Percentiles rank a stretch among this genome's conserved stretches.
Conservation (phyloP, 23 tunicate genomes). For the Aplidium turbinatum region DNA sequence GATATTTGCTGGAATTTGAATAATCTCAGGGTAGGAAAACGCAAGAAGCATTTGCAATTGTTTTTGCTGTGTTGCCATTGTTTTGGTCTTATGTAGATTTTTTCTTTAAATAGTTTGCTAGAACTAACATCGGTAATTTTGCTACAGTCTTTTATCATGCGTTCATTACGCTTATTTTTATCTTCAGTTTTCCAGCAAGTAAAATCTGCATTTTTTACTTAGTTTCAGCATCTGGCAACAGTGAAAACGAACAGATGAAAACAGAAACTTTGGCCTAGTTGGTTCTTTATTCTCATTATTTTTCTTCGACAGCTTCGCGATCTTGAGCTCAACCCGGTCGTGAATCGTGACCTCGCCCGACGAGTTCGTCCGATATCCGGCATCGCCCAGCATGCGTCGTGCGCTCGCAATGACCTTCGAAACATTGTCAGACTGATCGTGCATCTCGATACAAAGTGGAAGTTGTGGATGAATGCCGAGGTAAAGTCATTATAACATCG, state of each 20-base stretch:
- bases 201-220: no score
- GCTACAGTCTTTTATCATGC: not conserved
- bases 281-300: not conserved
- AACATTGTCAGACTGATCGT: slow-evolving; percentile 76
- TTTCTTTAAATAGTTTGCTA: not conserved
- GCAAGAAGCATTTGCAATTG: not conserved
- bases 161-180: not conserved
- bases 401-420: slow-evolving; percentile 79
- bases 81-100: not conserved
- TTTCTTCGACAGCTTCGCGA: slow-evolving; percentile 63
- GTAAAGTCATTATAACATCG: not conserved
- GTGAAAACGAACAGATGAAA: not conserved
- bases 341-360: slow-evolving; percentile 92
- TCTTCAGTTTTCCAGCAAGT: no score
- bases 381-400: slow-evolving; percentile 81
- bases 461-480: slow-evolving; percentile 57
- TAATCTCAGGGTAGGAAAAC: slow-evolving; percentile 59
- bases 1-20: slow-evolving; percentile 99
- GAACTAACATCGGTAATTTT: no score
- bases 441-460: slow-evolving; percentile 88
- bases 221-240: not conserved
- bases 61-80: not conserved
- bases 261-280: no score
- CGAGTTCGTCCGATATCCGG: slow-evolving; percentile 95
- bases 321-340: slow-evolving; percentile 93